Conservation (phyloP, 2,888 invertebrate genomes). For the Plagodis pulveraria region DNA sequence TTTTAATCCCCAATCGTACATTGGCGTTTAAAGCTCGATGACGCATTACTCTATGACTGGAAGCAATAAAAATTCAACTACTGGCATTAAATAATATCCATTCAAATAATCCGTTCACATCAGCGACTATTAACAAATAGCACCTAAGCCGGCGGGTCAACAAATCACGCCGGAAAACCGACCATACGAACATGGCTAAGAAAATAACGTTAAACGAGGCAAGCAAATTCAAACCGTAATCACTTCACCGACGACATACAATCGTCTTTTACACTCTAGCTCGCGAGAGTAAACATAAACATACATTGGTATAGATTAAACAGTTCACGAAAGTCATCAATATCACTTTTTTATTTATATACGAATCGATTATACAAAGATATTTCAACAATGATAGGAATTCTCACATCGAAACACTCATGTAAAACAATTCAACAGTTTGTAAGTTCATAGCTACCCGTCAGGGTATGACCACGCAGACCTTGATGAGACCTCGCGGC, state of each 20-base stretch:
- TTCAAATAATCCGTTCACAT: slow-evolving; percentile 31
- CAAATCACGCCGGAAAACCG: slow-evolving; percentile 44
- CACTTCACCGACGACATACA: slow-evolving; percentile 51
- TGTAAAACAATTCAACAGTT: slow-evolving; percentile 48
- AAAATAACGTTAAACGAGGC: slow-evolving; percentile 59
- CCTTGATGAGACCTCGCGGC: slow-evolving; percentile 57
- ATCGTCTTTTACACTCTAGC: slow-evolving; percentile 37
- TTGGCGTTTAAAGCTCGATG: slow-evolving; percentile 32
- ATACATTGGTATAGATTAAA: slow-evolving; percentile 47
- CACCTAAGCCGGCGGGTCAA: slow-evolving; percentile 66
- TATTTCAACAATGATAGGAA: slow-evolving; percentile 63
- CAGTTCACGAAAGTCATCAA: slow-evolving; percentile 54
- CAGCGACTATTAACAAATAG: slow-evolving; percentile 66
- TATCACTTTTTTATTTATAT: slow-evolving; percentile 73
- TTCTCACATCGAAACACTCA: slow-evolving; percentile 59
- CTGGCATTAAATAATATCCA: slow-evolving; percentile 27
- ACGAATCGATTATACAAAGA: slow-evolving; percentile 66
- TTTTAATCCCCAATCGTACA: slow-evolving; percentile 18
- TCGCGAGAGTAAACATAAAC: slow-evolving; percentile 43
- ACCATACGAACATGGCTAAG: slow-evolving; percentile 57
- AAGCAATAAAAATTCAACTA: slow-evolving; percentile 28
- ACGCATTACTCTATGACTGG: slow-evolving; percentile 29
- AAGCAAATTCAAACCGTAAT: slow-evolving; percentile 62
- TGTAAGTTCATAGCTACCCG: slow-evolving; percentile 43
- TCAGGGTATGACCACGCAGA: slow-evolving; percentile 66